phyloP scores from a whole-genome alignment of 2,888 invertebrate genomes.

The Panopea generosa region DNA sequence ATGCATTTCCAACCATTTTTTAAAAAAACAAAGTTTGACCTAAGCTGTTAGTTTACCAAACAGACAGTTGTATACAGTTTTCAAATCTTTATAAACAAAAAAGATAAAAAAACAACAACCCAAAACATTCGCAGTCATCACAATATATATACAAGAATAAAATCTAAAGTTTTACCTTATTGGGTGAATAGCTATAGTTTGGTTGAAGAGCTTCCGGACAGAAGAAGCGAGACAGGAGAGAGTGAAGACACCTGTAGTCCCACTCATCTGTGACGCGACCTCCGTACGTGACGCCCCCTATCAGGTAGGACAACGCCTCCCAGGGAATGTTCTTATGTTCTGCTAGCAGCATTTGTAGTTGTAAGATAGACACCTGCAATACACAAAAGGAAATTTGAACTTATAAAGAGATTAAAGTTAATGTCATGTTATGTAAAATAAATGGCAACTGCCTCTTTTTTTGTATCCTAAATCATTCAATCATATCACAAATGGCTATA shows the following conservation, averaged over 20 bases:
- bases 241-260: constrained; percentile 83
- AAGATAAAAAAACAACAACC: too few species aligned
- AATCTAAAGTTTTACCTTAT: constrained; percentile 71
- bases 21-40: too few species aligned
- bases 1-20: too few species aligned
- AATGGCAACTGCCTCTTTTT: too few species aligned
- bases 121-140: too few species aligned
- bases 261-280: constrained; percentile 85
- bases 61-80: too few species aligned
- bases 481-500: too few species aligned
- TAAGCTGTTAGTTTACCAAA: too few species aligned
- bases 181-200: constrained; percentile 79
- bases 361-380: constrained; percentile 82
- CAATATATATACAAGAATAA: too few species aligned
- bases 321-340: constrained; percentile 81
- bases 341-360: constrained; percentile 81
- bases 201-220: constrained; percentile 75
- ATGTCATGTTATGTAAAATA: not conserved
- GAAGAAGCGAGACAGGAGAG: constrained; percentile 82
- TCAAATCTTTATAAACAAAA: too few species aligned
- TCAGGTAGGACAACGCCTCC: constrained; percentile 83
- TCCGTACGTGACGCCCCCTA: constrained; percentile 84
- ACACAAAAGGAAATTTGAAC: too few species aligned
- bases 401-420: not conserved
- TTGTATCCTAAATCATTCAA: too few species aligned